These are phyloP conservation scores for Heteromyza rotundicornis DNA, from an alignment of 2,888 invertebrate species.

Conservation along the genomic window DNA sequence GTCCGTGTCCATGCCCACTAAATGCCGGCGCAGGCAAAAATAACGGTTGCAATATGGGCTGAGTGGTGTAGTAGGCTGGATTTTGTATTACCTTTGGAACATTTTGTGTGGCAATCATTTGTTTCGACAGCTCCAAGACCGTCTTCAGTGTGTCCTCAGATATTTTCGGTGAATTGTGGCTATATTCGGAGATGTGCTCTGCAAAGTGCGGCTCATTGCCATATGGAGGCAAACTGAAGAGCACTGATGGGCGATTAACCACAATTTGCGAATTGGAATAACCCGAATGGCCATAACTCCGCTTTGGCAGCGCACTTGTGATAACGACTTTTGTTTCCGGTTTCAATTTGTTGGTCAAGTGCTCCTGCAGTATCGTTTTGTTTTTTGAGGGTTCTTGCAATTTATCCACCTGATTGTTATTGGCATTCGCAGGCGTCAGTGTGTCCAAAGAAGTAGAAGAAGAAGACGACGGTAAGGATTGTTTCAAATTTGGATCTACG, in stretches of 20 bases:
- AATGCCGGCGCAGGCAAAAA: constrained; percentile 38
- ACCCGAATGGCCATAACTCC: constrained; percentile 39
- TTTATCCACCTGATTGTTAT: neutral
- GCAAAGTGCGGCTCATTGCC: constrained; percentile 31
- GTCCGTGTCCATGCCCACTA: neutral
- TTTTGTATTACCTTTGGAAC: constrained; percentile 50
- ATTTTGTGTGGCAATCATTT: constrained; percentile 60
- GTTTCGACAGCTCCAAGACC: constrained; percentile 60
- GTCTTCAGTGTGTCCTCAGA: constrained; percentile 62
- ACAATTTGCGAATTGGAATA: constrained; percentile 61
- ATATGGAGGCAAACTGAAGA: constrained; percentile 51
- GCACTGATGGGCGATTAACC: constrained; percentile 59
- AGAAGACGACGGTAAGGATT: neutral
- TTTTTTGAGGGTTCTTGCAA: constrained; percentile 31
- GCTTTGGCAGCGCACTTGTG: constrained; percentile 41
- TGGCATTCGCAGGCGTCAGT: neutral
- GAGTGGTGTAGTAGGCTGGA: constrained; percentile 47
- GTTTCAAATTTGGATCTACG: constrained; percentile 8
- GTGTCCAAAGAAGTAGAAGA: constrained; percentile 1
- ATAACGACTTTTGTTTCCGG: constrained; percentile 56
- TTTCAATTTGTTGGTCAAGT: constrained; percentile 39
- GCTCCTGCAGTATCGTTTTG: constrained; percentile 38
- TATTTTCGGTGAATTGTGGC: constrained; percentile 52
- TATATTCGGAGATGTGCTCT: constrained; percentile 33
- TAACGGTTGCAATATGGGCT: constrained; percentile 55